phyloP scores from a whole-genome alignment of 2,797 vertebrate genomes.

The Enteromius unitaeniatus region DNA sequence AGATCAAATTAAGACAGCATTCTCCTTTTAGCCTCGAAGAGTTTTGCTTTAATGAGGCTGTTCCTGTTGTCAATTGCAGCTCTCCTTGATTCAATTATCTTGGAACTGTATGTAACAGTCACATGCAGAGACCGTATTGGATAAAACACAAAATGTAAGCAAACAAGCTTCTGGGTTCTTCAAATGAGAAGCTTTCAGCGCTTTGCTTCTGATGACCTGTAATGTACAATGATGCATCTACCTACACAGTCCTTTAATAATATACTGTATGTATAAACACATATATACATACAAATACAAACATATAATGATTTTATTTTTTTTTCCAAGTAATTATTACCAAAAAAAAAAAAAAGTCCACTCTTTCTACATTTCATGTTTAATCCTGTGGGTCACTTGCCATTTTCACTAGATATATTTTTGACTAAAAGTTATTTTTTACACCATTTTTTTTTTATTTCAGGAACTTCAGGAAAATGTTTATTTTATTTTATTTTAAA shows the following conservation, averaged over 20 bases:
- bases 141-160: background rate
- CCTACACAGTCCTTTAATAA: background rate
- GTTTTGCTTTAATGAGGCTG: constrained; percentile 33
- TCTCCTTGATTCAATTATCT: constrained; percentile 21
- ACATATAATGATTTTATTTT: too few species aligned
- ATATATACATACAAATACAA: too few species aligned
- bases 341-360: too few species aligned
- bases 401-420: background rate
- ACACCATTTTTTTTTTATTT: background rate
- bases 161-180: background rate
- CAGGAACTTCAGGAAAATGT: background rate
- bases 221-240: background rate
- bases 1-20: constrained; percentile 35
- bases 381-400: background rate
- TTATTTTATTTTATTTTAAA: background rate
- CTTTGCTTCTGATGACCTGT: background rate
- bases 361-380: too few species aligned
- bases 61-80: too few species aligned
- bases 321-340: background rate
- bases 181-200: background rate
- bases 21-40: constrained; percentile 5
- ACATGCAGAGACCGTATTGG: background rate
- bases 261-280: background rate
- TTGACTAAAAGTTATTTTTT: background rate
- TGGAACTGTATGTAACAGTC: constrained; percentile 12